Conservation (phyloP, 2,113 vertebrate genomes). For the Danionella cerebrum region DNA sequence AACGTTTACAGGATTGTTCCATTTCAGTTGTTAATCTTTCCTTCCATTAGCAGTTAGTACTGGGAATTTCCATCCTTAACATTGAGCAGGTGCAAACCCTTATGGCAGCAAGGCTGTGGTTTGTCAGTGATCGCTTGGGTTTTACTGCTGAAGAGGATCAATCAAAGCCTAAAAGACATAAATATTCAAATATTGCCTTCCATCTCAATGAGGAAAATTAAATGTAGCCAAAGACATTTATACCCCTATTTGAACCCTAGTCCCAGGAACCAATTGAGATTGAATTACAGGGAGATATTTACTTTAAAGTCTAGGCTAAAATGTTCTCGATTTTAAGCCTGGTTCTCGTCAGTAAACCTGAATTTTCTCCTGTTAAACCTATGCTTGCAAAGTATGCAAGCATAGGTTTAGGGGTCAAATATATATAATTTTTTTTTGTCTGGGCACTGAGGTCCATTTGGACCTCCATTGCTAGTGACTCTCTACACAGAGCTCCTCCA, state of each 20-base stretch:
- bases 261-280: conserved; percentile 24
- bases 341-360: conserved; percentile 38
- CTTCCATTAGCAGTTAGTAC: no score
- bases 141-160: conserved; percentile 31
- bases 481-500: no score
- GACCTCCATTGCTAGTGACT: no score
- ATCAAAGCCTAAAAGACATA: conserved; percentile 41
- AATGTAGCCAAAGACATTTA: conserved; percentile 33
- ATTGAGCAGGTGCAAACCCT: conserved; percentile 47
- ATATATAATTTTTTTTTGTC: no score
- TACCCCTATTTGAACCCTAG: not conserved
- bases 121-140: conserved; percentile 32
- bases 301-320: conserved; percentile 43
- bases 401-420: conserved; percentile 30
- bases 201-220: conserved; percentile 29
- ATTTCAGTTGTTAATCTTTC: conserved; percentile 15
- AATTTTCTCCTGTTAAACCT: not conserved
- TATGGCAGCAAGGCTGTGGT: conserved; percentile 20
- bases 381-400: conserved; percentile 8
- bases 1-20: not conserved
- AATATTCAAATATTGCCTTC: conserved; percentile 29
- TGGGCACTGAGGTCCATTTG: no score
- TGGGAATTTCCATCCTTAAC: not conserved
- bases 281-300: conserved; percentile 36
- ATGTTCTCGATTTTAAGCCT: conserved; percentile 22